A percentile compares a stretch with the other conserved stretches of the same genome.
phyloP scores from a whole-genome alignment of 2,113 vertebrate genomes.

The Salvelinus namaycush region DNA sequence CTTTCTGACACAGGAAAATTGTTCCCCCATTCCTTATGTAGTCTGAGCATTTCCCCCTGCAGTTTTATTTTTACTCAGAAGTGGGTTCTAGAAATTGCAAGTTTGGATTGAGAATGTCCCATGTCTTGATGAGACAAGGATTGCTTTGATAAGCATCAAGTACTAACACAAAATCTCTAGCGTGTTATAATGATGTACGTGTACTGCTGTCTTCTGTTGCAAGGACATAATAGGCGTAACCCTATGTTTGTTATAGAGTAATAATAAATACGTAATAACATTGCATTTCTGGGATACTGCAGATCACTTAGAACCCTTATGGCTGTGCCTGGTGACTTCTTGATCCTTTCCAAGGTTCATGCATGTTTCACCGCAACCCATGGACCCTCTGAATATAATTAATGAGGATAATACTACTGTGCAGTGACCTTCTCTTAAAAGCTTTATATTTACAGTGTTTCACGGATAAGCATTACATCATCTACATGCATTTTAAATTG shows the following conservation, averaged over 20 bases:
- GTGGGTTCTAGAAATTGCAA: neutral
- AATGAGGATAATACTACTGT: neutral
- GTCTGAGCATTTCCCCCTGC: neutral
- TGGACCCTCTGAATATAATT: slow-evolving; percentile 6
- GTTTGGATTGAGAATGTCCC: neutral
- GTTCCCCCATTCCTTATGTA: neutral
- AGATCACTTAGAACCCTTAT: neutral
- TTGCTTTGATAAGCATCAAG: neutral
- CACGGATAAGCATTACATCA: neutral
- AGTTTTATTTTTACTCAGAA: no score
- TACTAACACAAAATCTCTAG: neutral
- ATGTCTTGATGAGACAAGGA: neutral
- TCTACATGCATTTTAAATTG: neutral
- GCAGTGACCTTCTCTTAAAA: neutral
- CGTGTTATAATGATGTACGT: neutral
- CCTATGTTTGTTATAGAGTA: neutral
- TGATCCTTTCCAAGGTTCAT: slow-evolving; percentile 11
- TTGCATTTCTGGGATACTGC: neutral
- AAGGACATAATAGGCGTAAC: neutral
- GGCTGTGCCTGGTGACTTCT: neutral
- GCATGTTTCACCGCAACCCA: neutral
- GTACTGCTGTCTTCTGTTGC: neutral
- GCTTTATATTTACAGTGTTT: neutral
- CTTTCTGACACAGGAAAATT: neutral
- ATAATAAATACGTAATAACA: neutral